Evolutionary conservation across 2,888 invertebrate species (phyloP), one percentile per base, ranked within the genome.

Genomic region (Danaus chrysippus): DNA sequence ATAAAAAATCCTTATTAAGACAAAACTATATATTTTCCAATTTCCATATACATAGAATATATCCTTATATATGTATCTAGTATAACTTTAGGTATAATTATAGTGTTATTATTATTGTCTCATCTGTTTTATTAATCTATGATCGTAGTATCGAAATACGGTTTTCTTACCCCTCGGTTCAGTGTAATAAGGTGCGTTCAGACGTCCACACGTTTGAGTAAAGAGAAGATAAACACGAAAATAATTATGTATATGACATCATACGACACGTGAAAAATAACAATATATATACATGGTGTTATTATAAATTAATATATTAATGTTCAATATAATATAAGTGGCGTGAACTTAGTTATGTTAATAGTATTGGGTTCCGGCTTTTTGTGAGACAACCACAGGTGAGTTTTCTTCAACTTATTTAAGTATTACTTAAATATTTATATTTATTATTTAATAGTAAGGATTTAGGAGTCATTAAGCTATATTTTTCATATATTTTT

Each of bases 91-190:
- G 17, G 10, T 10, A 17, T 17, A 49, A 49, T 3, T 49, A 17
- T 10, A n/a, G 17, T 10, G 9, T 13, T 13, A 17, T 17, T n/a
- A 13, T 8, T 49, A 49, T 6, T 46, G 10, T 13, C n/a, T 70
- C 62, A 76, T 71, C 66, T 43, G 9, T 15, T 41, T 42, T 59
- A 19, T 43, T 66, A 75, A 15, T 86, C 87, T 86, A 66, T 86
- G 87, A n/a, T 58, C 78, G 81, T 88, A 88, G 86, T 87, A 86
- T 78, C 67, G 78, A 78, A 84, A 79, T 84, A 84, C 83, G 80
- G 83, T 77, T 74, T 79, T 77, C 71, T 77, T 75, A 82, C 86
- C 87, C 86, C 84, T 77, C 82, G 44, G 69, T 71, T 76, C 81
- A 87, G 87, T 87, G 76, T 75, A 73, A 69, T 72, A 72, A 73